A percentile compares a stretch with the other conserved stretches of the same genome.
Evolutionary conservation across 2,113 vertebrate genomes (phyloP).

Genomic region (Arizona elegans): DNA sequence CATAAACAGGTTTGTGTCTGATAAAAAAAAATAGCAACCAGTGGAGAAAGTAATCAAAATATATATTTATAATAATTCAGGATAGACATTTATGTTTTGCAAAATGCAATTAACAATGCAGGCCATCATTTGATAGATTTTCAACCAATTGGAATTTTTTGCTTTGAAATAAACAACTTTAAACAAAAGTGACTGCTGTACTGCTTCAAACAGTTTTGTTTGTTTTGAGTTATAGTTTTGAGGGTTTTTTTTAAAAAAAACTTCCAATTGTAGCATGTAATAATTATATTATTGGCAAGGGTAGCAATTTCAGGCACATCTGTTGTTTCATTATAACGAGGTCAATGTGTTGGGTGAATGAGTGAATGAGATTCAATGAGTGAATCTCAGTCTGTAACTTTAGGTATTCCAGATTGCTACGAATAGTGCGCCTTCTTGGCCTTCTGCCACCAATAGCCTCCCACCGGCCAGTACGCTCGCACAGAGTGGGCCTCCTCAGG

Average conservation of each 20-base stretch:
- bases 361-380: no score
- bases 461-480: no score
- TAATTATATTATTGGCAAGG: not conserved
- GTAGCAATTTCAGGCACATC: not conserved
- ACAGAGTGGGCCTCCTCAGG: no score
- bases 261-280: not conserved
- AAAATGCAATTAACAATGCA: not conserved
- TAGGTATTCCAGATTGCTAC: not conserved
- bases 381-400: not conserved
- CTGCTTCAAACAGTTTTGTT: not conserved
- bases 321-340: not conserved
- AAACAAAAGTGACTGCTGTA: not conserved
- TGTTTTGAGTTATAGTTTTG: no score
- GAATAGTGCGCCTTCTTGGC: not conserved
- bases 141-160: not conserved
- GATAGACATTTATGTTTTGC: not conserved
- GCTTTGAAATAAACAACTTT: not conserved
- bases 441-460: no score
- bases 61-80: not conserved
- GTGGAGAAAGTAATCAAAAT: not conserved
- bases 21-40: not conserved
- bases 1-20: not conserved
- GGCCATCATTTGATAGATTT: not conserved
- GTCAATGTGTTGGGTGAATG: not conserved
- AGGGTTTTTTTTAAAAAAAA: not conserved